Conservation (phyloP, 2,888 invertebrate species). For the Branchellion lobata region DNA sequence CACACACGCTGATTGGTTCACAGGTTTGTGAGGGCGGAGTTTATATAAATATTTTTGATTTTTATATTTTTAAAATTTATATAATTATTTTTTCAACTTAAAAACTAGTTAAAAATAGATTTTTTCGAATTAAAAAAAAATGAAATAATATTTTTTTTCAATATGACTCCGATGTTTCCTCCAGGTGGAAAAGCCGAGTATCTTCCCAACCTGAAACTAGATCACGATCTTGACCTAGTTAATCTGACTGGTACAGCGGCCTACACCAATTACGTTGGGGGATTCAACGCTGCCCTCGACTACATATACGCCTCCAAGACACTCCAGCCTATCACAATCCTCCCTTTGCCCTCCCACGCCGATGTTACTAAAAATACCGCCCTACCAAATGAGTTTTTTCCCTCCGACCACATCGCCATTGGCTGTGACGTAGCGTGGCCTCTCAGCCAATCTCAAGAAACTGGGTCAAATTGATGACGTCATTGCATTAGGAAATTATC, state of each 20-base stretch:
- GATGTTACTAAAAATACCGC: slow-evolving; percentile 75
- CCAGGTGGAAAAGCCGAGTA: slow-evolving; percentile 67
- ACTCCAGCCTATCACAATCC: slow-evolving; percentile 66
- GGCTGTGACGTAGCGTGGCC: slow-evolving; percentile 64
- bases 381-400: slow-evolving; percentile 83
- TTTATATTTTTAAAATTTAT: too few relatives aligned
- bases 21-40: slow-evolving; percentile 29
- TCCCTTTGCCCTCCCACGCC: slow-evolving; percentile 78
- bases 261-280: slow-evolving; percentile 80
- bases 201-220: slow-evolving; percentile 67
- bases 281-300: slow-evolving; percentile 83
- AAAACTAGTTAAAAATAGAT: too few relatives aligned
- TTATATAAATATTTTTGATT: background rate
- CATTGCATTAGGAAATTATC: too few relatives aligned
- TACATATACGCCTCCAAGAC: slow-evolving; percentile 76
- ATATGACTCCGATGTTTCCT: too few relatives aligned
- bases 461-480: too few relatives aligned
- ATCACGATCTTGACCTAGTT: slow-evolving; percentile 69
- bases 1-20: slow-evolving; percentile 72
- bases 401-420: slow-evolving; percentile 89
- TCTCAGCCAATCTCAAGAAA: too few relatives aligned
- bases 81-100: too few relatives aligned
- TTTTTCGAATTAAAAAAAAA: too few relatives aligned
- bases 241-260: slow-evolving; percentile 82
- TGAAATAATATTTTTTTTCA: too few relatives aligned